These are phyloP conservation scores for Lasiurus cinereus DNA, from an alignment of 2,113 vertebrate genomes.

Conservation along the genomic window DNA sequence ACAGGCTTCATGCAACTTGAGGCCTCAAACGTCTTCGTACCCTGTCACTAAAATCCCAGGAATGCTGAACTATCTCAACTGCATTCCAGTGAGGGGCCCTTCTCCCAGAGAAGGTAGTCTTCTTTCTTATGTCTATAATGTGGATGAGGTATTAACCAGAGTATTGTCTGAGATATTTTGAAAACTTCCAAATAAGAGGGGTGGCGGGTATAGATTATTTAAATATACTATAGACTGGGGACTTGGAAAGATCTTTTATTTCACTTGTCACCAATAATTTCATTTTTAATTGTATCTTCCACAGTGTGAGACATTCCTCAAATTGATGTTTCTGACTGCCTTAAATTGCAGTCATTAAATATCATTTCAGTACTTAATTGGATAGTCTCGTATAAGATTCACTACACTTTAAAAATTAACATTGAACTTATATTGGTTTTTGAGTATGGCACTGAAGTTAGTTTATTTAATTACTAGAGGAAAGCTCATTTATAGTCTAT, in stretches of 20 bases:
- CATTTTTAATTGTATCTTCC: conserved; percentile 54
- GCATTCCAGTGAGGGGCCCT: background rate
- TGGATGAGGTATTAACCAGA: background rate
- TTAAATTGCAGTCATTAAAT: conserved; percentile 63
- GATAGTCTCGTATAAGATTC: conserved; percentile 35
- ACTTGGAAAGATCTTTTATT: conserved; percentile 55
- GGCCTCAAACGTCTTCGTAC: background rate
- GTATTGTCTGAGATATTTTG: background rate
- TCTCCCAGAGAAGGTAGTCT: background rate
- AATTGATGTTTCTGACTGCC: conserved; percentile 55
- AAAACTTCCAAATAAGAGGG: conserved; percentile 9
- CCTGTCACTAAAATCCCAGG: background rate
- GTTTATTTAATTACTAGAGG: conserved; percentile 63
- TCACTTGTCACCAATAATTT: conserved; percentile 63
- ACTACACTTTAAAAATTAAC: conserved; percentile 64
- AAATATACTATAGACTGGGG: background rate
- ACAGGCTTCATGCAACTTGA: background rate
- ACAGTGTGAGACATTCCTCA: conserved; percentile 44
- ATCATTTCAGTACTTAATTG: conserved; percentile 45
- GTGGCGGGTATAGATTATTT: background rate
- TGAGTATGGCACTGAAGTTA: conserved; percentile 43
- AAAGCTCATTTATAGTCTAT: conserved; percentile 56
- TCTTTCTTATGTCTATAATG: background rate
- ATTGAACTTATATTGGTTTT: conserved; percentile 52
- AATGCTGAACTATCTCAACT: conserved; percentile 6